Conservation (phyloP, 1,140 invertebrate species). For the Brachionus calyciflorus region DNA sequence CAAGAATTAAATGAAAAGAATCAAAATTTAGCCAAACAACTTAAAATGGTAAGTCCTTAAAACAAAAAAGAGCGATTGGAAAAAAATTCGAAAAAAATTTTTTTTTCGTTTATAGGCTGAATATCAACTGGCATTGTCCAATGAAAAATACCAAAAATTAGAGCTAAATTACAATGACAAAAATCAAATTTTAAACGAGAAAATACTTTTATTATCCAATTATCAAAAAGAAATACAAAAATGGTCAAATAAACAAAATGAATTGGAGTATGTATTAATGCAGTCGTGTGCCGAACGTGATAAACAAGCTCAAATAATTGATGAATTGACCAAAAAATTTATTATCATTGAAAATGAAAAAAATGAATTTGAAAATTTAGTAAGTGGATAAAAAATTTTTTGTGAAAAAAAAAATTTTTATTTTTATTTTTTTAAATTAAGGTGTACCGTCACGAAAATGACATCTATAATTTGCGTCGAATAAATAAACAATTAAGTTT, state of each 20-base stretch:
- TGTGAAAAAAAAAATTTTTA: too few species aligned
- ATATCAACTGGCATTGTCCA: not conserved
- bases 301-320: conserved; percentile 36
- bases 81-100: too few species aligned
- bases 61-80: too few species aligned
- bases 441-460: conserved; percentile 13
- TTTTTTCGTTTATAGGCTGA: too few species aligned
- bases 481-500: conserved; percentile 1
- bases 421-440: not conserved
- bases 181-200: not conserved
- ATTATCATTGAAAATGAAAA: conserved; percentile 22
- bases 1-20: conserved; percentile 2
- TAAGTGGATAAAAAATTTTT: too few species aligned
- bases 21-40: not conserved
- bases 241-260: conserved; percentile 19
- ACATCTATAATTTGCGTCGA: conserved; percentile 15
- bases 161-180: not conserved
- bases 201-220: not conserved
- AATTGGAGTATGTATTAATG: conserved; percentile 2
- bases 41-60: not conserved
- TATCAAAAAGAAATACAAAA: conserved; percentile 12
- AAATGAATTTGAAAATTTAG: conserved; percentile 42
- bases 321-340: conserved; percentile 42
- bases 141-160: not conserved
- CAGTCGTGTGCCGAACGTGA: conserved; percentile 13